Conservation (phyloP, 2,113 vertebrate species). For the Salminus brasiliensis region DNA sequence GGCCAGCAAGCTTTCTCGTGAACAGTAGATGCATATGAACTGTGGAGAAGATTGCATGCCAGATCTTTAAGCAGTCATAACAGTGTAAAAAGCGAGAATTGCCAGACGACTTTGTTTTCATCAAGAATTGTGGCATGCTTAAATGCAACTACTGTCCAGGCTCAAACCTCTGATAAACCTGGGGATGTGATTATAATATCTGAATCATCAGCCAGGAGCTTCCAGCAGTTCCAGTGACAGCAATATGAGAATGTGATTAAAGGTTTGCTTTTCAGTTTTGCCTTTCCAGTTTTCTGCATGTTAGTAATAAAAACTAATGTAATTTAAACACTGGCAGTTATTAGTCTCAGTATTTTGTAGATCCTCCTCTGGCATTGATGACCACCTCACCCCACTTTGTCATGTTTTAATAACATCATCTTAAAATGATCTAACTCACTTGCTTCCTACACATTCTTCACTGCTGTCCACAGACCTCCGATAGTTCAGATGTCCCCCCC, state of each 20-base stretch:
- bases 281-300: not conserved
- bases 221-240: not conserved
- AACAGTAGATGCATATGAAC: not conserved
- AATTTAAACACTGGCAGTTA: not conserved
- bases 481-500: too few relatives aligned
- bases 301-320: not conserved
- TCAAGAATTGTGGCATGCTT: too few relatives aligned
- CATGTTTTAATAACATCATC: too few relatives aligned
- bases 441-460: too few relatives aligned
- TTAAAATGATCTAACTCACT: too few relatives aligned
- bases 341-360: too few relatives aligned
- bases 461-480: too few relatives aligned
- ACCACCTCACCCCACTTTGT: too few relatives aligned
- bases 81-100: not conserved
- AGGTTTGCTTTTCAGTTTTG: not conserved
- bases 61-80: not conserved
- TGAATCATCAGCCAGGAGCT: not conserved
- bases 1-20: conserved; percentile 23
- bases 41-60: conserved; percentile 1
- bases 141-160: too few relatives aligned
- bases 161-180: too few relatives aligned
- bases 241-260: not conserved
- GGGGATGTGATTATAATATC: not conserved
- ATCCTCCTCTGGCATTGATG: too few relatives aligned
- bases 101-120: not conserved